Evolutionary conservation across 2,113 vertebrate species (phyloP).

Genomic region (Seriola quinqueradiata): DNA sequence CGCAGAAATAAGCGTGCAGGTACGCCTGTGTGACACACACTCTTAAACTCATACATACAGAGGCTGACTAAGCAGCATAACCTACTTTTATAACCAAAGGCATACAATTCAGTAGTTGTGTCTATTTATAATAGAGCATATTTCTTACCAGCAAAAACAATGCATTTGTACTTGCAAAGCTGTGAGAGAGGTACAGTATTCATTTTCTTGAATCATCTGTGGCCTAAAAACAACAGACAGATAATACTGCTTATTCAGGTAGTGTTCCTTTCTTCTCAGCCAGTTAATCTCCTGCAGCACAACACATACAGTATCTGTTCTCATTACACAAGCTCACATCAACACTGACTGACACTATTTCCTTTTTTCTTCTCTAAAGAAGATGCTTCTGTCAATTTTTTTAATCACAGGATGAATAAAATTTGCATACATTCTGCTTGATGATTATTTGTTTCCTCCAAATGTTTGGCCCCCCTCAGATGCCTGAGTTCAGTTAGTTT

Average conservation of each 20-base stretch:
- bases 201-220: slow-evolving; percentile 66
- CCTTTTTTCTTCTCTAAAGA: slow-evolving; percentile 46
- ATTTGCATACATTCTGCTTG: slow-evolving; percentile 73
- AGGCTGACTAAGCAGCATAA: slow-evolving; percentile 66
- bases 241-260: slow-evolving; percentile 68
- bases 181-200: slow-evolving; percentile 55
- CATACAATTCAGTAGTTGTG: slow-evolving; percentile 51
- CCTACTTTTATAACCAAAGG: slow-evolving; percentile 61
- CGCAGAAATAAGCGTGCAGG: slow-evolving; percentile 25
- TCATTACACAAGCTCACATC: slow-evolving; percentile 58
- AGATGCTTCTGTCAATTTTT: slow-evolving; percentile 59
- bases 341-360: slow-evolving; percentile 63
- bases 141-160: slow-evolving; percentile 53
- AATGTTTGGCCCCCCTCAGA: slow-evolving; percentile 54
- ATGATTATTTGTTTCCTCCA: slow-evolving; percentile 64
- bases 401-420: slow-evolving; percentile 68
- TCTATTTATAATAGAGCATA: slow-evolving; percentile 69
- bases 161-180: slow-evolving; percentile 54
- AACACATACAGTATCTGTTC: slow-evolving; percentile 55
- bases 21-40: slow-evolving; percentile 21
- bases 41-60: slow-evolving; percentile 37
- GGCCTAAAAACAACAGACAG: slow-evolving; percentile 66
- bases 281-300: slow-evolving; percentile 64
- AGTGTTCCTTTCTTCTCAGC: slow-evolving; percentile 53
- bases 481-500: slow-evolving; percentile 66